Evolutionary conservation across 2,113 vertebrate genomes (phyloP), one percentile per base, ranked within the genome.

Genomic region (Halcyon malimbica): DNA sequence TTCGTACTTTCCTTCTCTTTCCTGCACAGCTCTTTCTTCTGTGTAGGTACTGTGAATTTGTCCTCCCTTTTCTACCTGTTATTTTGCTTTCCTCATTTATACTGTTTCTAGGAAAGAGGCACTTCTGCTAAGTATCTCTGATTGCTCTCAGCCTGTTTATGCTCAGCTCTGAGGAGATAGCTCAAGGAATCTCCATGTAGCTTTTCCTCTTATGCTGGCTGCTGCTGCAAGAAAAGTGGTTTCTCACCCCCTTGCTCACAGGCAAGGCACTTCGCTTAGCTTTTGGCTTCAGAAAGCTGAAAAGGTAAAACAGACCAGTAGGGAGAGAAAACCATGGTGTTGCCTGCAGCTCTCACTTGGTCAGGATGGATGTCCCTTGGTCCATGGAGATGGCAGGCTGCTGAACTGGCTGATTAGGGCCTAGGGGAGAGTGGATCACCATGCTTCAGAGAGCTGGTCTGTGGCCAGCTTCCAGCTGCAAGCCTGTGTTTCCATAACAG

Each of bases 401-500:
- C 54, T 70, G 26, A 64, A 25, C 18, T 35, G 53, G 24, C 51
- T 37, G 26, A 11, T 64, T 4, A 48, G 51, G 13, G 12, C 44
- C 2, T 3, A 54, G 37, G 19, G 5, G 18, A 81, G 16, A 35
- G 60, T 4, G 28, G 28, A 17, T 84, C 3, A 2, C 25, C 4
- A 4, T 0, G 0, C 16, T 60, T 10, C 13, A 19, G 57, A 71
- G 28, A 68, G 39, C 21, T 54, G 46, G 6, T 33, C 24, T 19
- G 2, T 11, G 44, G 16, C 73, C 1, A 3, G 0, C 20, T 87
- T 59, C 33, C 59, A 51, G 31, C 53, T 60, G 25, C 1, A 4
- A 67, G 33, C 29, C n/a, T 83, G 37, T 28, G 4, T 35, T 81
- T 51, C 65, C 42, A 0, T 37, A 37, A 18, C 0, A 14, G 16